Base-by-base conservation (phyloP, 37 sponge, comb jelly and placozoan species). In the Trichoplax adhaerens region DNA sequence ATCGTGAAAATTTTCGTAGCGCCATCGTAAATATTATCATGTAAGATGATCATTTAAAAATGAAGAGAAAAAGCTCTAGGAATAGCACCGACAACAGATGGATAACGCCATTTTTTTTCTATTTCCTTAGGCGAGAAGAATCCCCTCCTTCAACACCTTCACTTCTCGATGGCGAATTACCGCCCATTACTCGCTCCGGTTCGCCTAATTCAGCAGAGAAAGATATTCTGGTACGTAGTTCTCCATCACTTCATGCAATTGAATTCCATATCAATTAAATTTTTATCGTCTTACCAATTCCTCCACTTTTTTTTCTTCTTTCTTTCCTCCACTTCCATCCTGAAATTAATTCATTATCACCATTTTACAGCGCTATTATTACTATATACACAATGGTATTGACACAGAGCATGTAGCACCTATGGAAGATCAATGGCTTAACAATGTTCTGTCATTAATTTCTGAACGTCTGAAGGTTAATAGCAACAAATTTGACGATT, bases 381-480 rank as follows among this genome's bases (percentile, higher is more conserved):
- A 95, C 83, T 95, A 95, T 82, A 91, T 95, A 59, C 86, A 91
- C 57, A 83, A 91, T 80, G 98, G 98, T 5, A 91, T 95, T 48
- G 98, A 95, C 78, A 95, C 98, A 2, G 86, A 85, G 47, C 92
- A 91, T 72, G 85, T 95, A 2, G 91, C 98, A 8, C 98, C 98
- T 1, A 77, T 95, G 84, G 98, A 95, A 65, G 98, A 95, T 69
- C 85, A 89, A 48, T 91, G 89, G 89, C 77, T 95, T 5, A 61
- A 59, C 5, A 64, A 88, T 67, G 84, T 91, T 1, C 78, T 95
- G 59, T 3, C 61, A 1, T 69, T 76, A 62, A 78, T 88, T 1
- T 70, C 84, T 3, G 54, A 72, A 48, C 64, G 62, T 1, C 75
- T 85, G 64, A 73, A 74, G 63, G 72, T 29, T 29, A 29, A 29